phyloP scores from a whole-genome alignment of 1,140 invertebrate genomes.

The Frieseomelitta varia region DNA sequence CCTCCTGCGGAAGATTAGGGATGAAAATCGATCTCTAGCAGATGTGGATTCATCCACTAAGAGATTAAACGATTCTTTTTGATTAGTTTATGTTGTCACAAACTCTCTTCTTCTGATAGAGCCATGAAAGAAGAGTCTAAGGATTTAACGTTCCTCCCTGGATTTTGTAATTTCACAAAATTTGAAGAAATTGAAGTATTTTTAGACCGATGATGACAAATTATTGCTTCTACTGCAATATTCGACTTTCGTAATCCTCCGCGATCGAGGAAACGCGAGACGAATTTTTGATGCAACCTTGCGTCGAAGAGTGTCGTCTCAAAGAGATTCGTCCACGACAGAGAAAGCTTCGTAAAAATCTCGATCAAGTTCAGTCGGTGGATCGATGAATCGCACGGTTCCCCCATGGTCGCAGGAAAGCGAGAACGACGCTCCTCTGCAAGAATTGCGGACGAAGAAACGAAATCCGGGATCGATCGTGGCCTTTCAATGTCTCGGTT shows the following conservation, averaged over 20 bases:
- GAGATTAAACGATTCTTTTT: no score
- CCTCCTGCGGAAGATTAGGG: background rate
- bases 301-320: background rate
- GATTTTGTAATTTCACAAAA: no score
- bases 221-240: background rate
- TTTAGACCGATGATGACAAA: no score
- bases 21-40: background rate
- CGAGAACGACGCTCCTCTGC: slow-evolving; percentile 20
- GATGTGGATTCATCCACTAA: background rate
- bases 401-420: slow-evolving; percentile 34
- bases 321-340: background rate
- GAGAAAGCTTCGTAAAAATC: background rate
- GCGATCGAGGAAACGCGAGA: background rate
- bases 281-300: background rate
- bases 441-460: slow-evolving; percentile 66
- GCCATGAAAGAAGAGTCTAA: no score
- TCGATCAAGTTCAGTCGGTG: slow-evolving; percentile 40
- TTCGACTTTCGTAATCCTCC: background rate
- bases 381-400: slow-evolving; percentile 48
- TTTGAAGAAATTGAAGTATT: no score
- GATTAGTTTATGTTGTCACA: no score
- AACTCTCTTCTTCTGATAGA: background rate
- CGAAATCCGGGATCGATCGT: slow-evolving; percentile 71
- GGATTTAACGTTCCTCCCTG: no score
- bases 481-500: slow-evolving; percentile 76